Conservation (phyloP, 2,888 invertebrate genomes). For the Oxytorus armatus region DNA sequence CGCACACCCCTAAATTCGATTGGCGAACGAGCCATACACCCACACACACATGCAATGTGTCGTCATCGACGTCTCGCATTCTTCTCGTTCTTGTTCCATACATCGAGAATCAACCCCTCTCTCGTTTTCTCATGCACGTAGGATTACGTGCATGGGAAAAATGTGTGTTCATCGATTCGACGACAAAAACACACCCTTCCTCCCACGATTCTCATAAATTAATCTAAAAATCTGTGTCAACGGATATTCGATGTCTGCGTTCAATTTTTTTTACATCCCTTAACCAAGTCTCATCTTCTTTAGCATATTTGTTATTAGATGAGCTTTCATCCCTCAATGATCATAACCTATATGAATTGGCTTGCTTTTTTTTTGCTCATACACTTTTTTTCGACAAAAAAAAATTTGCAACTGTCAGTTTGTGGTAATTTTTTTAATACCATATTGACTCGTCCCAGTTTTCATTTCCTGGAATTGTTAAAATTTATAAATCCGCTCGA, state of each 20-base stretch:
- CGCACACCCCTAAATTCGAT: constrained; percentile 52
- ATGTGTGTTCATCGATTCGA: constrained; percentile 59
- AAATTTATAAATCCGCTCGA: no score
- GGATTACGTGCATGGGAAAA: constrained; percentile 70
- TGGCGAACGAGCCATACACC: constrained; percentile 27
- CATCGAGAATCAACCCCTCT: constrained; percentile 51
- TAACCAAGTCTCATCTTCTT: constrained; percentile 6
- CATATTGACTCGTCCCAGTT: no score
- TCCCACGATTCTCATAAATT: constrained; percentile 54
- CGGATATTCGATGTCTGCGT: constrained; percentile 37
- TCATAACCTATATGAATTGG: background rate
- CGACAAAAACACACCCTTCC: constrained; percentile 11
- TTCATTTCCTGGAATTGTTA: no score
- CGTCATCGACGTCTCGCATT: constrained; percentile 48
- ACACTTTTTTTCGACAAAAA: no score
- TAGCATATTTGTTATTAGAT: constrained; percentile 12
- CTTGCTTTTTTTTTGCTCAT: background rate
- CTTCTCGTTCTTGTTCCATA: constrained; percentile 21
- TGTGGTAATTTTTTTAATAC: no score
- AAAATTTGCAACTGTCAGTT: no score
- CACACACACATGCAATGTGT: constrained; percentile 33
- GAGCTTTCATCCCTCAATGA: constrained; percentile 12
- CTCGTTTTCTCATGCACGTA: constrained; percentile 66
- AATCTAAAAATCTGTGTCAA: constrained; percentile 43
- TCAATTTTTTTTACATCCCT: constrained; percentile 4